phyloP scores from a whole-genome alignment of 2,113 vertebrate genomes.

The Gallinago jamesoni region DNA sequence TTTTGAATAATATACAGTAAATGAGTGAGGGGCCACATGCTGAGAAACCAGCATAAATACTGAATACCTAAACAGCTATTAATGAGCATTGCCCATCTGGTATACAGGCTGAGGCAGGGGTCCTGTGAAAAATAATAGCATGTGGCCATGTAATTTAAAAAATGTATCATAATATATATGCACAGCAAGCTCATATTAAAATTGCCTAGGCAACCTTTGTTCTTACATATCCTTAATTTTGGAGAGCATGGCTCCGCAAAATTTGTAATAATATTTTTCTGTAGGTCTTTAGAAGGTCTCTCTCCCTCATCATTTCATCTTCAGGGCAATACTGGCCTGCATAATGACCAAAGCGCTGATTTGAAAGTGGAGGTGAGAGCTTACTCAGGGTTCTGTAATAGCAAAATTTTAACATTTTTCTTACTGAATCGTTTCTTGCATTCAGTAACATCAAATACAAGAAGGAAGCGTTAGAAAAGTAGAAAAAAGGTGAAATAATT shows the following conservation, averaged over 20 bases:
- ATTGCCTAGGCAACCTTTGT: slow-evolving; percentile 24
- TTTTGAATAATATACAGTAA: slow-evolving; percentile 34
- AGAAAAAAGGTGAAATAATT: neutral
- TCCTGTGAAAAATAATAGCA: slow-evolving; percentile 49
- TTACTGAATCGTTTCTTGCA: neutral
- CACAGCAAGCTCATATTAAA: neutral
- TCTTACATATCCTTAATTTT: slow-evolving; percentile 12
- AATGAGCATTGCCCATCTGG: slow-evolving; percentile 59
- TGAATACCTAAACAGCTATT: slow-evolving; percentile 58
- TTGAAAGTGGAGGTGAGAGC: neutral
- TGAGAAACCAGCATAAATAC: slow-evolving; percentile 51
- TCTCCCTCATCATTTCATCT: neutral
- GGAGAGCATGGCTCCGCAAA: neutral
- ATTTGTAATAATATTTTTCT: neutral
- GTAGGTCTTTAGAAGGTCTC: neutral
- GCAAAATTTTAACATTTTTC: neutral
- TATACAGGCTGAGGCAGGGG: neutral
- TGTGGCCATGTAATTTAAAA: slow-evolving; percentile 1
- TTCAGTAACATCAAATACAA: neutral
- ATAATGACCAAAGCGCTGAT: neutral
- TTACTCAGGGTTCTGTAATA: neutral
- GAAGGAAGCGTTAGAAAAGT: neutral
- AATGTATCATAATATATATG: slow-evolving; percentile 4
- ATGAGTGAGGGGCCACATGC: slow-evolving; percentile 33
- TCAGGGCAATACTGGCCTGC: neutral